A percentile compares a stretch with the other conserved stretches of the same genome.
Evolutionary conservation across 2,113 vertebrate genomes (phyloP).

Genomic region (Phaetusa simplex): DNA sequence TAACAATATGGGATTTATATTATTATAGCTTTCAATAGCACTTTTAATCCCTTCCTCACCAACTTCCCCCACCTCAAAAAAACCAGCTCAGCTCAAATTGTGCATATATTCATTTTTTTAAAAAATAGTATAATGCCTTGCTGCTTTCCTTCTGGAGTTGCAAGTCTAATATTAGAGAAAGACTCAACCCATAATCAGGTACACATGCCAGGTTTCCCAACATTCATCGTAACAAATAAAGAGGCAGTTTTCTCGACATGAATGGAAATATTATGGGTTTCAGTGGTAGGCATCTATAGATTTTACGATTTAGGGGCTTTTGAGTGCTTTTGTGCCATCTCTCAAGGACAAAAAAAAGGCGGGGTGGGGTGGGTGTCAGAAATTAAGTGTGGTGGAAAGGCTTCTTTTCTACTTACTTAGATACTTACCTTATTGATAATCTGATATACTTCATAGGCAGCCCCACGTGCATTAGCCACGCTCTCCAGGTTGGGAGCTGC

Average conservation of each 20-base stretch:
- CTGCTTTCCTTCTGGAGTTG: not conserved
- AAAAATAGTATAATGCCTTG: not conserved
- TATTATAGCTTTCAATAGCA: not conserved
- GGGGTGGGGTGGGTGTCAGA: not conserved
- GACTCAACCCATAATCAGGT: not conserved
- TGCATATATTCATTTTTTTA: not conserved
- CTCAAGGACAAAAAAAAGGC: not conserved
- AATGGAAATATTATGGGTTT: not conserved
- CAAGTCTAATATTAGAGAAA: not conserved
- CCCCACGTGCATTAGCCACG: constrained; percentile 79
- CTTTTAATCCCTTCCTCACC: not conserved
- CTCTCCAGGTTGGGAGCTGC: constrained; percentile 80
- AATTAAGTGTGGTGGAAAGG: not conserved
- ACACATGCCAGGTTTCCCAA: not conserved
- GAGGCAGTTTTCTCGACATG: not conserved
- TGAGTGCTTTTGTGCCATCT: not conserved
- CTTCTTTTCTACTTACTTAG: not conserved
- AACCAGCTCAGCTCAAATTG: not conserved
- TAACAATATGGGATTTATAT: not conserved
- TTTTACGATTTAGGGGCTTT: not conserved
- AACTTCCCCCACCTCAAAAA: not conserved
- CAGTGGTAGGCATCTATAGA: not conserved
- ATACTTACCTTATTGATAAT: constrained; percentile 79
- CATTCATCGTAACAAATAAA: not conserved
- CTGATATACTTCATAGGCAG: constrained; percentile 81